Percentiles rank a stretch among this genome's conserved stretches.
These are phyloP conservation scores for Caranx melampygus DNA, from an alignment of 2,113 vertebrate species.

Conservation along the genomic window DNA sequence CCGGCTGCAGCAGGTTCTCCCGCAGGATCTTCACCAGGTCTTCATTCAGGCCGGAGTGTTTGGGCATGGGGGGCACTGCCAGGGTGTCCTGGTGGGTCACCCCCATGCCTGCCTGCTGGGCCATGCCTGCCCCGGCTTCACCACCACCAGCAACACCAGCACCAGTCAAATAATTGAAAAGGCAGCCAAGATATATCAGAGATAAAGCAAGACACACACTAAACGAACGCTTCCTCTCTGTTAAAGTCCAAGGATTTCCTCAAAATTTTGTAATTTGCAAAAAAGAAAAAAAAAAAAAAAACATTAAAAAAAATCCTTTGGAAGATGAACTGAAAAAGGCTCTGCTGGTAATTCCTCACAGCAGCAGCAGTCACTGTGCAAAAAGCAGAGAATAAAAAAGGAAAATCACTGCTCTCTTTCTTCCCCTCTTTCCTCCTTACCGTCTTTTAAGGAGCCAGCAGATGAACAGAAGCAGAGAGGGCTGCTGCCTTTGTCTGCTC, in stretches of 20 bases:
- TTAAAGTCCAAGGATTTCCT: constrained; percentile 37
- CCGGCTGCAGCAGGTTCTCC: constrained; percentile 97
- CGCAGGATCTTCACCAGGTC: constrained; percentile 95
- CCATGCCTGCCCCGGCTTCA: constrained; percentile 89
- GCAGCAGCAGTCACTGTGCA: constrained; percentile 22
- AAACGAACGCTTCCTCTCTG: constrained; percentile 6
- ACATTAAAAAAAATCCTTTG: constrained; percentile 52
- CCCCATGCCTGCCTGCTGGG: constrained; percentile 88
- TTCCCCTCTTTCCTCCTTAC: constrained; percentile 25
- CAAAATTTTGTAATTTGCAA: constrained; percentile 19
- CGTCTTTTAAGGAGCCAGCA: constrained; percentile 55
- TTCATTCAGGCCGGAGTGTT: constrained; percentile 94
- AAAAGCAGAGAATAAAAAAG: constrained; percentile 31
- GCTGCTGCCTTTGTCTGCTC: constrained; percentile 77
- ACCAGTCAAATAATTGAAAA: constrained; percentile 25
- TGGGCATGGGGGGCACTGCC: constrained; percentile 90
- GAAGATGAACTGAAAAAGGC: constrained; percentile 20
- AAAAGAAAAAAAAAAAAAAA: constrained; percentile 26
- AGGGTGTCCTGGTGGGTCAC: constrained; percentile 89
- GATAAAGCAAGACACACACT: neutral
- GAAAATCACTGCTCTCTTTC: constrained; percentile 31
- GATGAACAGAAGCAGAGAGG: constrained; percentile 61
- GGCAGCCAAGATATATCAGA: constrained; percentile 17
- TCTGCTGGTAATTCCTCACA: constrained; percentile 45
- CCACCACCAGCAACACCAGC: constrained; percentile 30